Evolutionary conservation across 2,797 vertebrate genomes (phyloP).

Genomic region (Cirrhinus mrigala): DNA sequence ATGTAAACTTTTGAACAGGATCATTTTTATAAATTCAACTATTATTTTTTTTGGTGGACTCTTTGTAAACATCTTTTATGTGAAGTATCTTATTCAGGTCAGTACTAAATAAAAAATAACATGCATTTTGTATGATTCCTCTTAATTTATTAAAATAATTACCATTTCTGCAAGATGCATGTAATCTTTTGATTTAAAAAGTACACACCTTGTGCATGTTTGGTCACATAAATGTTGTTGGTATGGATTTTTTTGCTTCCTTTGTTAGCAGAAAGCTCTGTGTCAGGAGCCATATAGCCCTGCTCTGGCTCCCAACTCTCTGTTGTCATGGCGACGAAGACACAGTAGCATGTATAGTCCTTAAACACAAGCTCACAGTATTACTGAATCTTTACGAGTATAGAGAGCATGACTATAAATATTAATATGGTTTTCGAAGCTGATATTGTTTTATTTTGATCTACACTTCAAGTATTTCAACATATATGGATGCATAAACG

Average conservation of each 20-base stretch:
- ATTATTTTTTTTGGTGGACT: no score
- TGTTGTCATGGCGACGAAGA: constrained; percentile 80
- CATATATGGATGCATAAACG: constrained; percentile 13
- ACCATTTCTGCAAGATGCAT: no score
- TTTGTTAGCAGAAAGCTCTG: constrained; percentile 58
- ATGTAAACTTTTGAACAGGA: no score
- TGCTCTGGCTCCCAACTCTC: constrained; percentile 67
- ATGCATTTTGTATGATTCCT: no score
- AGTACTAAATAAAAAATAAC: no score
- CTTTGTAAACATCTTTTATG: no score
- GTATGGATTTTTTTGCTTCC: constrained; percentile 57
- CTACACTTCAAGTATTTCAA: constrained; percentile 10
- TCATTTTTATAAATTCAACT: no score
- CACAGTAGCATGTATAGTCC: constrained; percentile 58
- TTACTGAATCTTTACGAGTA: constrained; percentile 67
- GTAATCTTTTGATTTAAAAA: no score
- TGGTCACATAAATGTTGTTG: constrained; percentile 32
- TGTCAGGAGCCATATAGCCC: constrained; percentile 63
- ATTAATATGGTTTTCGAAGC: constrained; percentile 69
- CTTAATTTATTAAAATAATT: no score
- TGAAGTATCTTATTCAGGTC: no score
- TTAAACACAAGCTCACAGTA: constrained; percentile 65
- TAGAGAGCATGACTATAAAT: constrained; percentile 73
- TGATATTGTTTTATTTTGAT: constrained; percentile 1
- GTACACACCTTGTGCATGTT: not conserved